Base-by-base conservation (phyloP, 2,888 invertebrate species). In the Calameuta idolon region DNA sequence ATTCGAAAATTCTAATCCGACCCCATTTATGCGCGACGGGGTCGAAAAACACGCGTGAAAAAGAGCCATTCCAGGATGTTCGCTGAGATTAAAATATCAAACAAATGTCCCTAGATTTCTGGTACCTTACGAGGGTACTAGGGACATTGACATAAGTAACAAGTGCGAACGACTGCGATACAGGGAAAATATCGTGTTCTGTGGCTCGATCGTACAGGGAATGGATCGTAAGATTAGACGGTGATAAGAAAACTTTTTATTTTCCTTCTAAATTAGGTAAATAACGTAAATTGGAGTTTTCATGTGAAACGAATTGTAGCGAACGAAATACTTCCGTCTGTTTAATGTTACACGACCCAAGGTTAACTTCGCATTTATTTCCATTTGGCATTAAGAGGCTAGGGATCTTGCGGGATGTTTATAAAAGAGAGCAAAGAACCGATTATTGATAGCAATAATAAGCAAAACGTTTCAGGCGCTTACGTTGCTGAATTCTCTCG, bases 321-420 rank as follows among this genome's bases (percentile, higher is more conserved):
- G 55, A 23, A 23, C 9, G 55, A 76, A 68, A 76, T 75, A 75
- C 77, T 79, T 79, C 74, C 77, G 77, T 81, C 81, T 82, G 81
- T 77, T 82, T 78, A 82, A 74, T 71, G 79, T 81, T 79, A 79
- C 79, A 79, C 74, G 80, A 82, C 79, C 9, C 81, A 80, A 81
- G 80, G 80, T 81, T 78, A 82, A 81, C 80, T 79, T 75, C 76
- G 79, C 78, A 78, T 81, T 81, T 79, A 82, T 80, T 80, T 82
- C 78, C 76, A 34, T 80, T 76, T 68, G 75, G 77, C 74, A 75
- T 34, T 75, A 77, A 76, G 79, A 79, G 77, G 69, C 69, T 55
- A 23, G 15, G 55, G 55, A 55, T 55, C 55, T 55, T 23, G 55
- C 0, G 55, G n/a, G n/a, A 23, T 55, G 55, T 55, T 55, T 55